A percentile compares a stretch with the other conserved stretches of the same genome.
Evolutionary conservation across 2,797 vertebrate species (phyloP).

Genomic region (Pogoniulus pusillus): DNA sequence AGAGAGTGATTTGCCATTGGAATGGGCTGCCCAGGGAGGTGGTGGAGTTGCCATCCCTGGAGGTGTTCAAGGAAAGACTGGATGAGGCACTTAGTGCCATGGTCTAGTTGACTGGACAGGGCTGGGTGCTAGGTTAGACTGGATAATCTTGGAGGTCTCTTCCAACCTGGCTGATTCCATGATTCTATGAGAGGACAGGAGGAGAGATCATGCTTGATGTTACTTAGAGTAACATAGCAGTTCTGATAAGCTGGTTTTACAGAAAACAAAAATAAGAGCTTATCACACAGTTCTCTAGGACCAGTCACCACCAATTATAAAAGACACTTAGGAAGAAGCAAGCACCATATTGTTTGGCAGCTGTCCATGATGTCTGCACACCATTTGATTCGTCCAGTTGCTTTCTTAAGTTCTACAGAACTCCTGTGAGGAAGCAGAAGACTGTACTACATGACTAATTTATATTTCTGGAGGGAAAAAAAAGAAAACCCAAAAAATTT

Average conservation of each 20-base stretch:
- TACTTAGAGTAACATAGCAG: neutral
- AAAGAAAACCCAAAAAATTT: neutral
- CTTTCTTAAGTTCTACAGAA: neutral
- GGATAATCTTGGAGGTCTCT: too few species aligned
- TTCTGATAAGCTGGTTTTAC: neutral
- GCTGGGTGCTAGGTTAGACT: too few species aligned
- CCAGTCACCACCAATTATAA: neutral
- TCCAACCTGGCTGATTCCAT: too few species aligned
- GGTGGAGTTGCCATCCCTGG: too few species aligned
- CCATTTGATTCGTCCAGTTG: neutral
- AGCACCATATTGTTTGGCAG: neutral
- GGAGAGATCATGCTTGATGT: neutral
- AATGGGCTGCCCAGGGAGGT: too few species aligned
- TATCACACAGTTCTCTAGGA: neutral
- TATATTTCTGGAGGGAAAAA: neutral
- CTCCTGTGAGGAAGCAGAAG: neutral
- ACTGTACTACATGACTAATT: neutral
- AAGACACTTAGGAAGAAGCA: neutral
- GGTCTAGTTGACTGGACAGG: too few species aligned
- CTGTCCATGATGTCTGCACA: neutral
- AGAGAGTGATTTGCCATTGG: too few species aligned
- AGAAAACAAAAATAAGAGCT: neutral
- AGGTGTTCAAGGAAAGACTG: too few species aligned
- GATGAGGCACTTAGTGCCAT: too few species aligned
- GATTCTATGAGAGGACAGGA: too few species aligned